A percentile compares a stretch with the other conserved stretches of the same genome.
Evolutionary conservation across 1,140 invertebrate genomes (phyloP).

Genomic region (Lucilia sericata): DNA sequence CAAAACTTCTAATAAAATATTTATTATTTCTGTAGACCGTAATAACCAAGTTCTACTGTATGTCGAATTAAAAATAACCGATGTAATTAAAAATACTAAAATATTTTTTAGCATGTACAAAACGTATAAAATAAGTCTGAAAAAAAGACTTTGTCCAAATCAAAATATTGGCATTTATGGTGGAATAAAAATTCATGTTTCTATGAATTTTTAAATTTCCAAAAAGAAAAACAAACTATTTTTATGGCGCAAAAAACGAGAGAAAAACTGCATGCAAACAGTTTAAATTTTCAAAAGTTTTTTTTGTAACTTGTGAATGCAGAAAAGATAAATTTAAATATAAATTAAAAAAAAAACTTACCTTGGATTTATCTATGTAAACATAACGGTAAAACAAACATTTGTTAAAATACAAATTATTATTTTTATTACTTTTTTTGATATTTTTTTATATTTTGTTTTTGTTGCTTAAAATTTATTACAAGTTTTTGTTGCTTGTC

Average conservation of each 20-base stretch:
- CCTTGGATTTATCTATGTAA: neutral
- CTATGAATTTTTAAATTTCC: neutral
- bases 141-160: no score
- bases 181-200: slow-evolving; percentile 13
- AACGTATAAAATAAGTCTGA: no score
- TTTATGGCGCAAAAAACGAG: neutral
- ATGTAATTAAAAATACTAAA: no score
- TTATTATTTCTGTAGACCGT: no score
- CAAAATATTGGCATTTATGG: neutral
- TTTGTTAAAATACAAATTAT: no score
- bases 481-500: slow-evolving; percentile 20
- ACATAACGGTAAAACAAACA: neutral
- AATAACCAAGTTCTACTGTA: no score
- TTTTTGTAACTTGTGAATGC: neutral
- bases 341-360: neutral
- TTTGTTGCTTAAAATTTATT: slow-evolving; percentile 30
- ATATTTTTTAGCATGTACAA: no score
- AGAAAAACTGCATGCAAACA: neutral
- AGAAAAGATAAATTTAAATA: neutral
- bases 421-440: no score
- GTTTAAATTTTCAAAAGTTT: neutral
- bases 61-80: no score
- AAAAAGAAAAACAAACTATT: neutral
- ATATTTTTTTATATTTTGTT: neutral
- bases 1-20: no score